phyloP scores from a whole-genome alignment of 2,888 invertebrate genomes.

The Portevinia maculata region DNA sequence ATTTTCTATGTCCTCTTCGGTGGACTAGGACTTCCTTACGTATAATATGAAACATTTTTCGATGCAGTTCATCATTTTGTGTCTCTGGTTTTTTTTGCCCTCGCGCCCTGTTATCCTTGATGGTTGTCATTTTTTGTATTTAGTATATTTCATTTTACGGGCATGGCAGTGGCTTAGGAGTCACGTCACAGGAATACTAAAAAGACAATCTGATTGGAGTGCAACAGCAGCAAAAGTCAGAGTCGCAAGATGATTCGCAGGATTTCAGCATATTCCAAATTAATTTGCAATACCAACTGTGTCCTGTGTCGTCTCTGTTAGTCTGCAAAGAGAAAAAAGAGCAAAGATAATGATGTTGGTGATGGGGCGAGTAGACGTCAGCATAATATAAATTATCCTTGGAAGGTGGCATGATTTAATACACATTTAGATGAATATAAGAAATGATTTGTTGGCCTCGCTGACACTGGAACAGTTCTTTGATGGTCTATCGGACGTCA shows the following conservation, averaged over 20 bases:
- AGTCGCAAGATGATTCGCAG: constrained; percentile 27
- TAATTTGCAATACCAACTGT: constrained; percentile 55
- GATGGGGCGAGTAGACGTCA: constrained; percentile 52
- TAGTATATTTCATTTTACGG: constrained; percentile 9
- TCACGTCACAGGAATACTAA: constrained; percentile 48
- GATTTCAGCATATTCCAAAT: constrained; percentile 63
- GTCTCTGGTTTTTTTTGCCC: constrained; percentile 8
- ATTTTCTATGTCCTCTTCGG: constrained; percentile 54
- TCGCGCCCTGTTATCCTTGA: constrained; percentile 8
- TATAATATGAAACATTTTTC: constrained; percentile 53
- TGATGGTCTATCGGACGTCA: constrained; percentile 15
- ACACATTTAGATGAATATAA: constrained; percentile 46
- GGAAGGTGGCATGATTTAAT: constrained; percentile 39
- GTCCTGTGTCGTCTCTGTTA: no score
- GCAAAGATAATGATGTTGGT: constrained; percentile 58
- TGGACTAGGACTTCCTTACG: constrained; percentile 8
- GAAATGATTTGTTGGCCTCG: constrained; percentile 39
- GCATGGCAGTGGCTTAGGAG: constrained; percentile 45
- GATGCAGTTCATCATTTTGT: constrained; percentile 66
- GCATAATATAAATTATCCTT: constrained; percentile 61
- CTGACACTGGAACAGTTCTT: background rate
- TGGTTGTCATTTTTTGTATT: constrained; percentile 6
- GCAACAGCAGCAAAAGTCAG: constrained; percentile 37
- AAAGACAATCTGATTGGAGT: constrained; percentile 58
- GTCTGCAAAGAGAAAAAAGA: constrained; percentile 14